These are phyloP conservation scores for Axis porcinus DNA, from an alignment of 2,113 vertebrate genomes.

Conservation along the genomic window DNA sequence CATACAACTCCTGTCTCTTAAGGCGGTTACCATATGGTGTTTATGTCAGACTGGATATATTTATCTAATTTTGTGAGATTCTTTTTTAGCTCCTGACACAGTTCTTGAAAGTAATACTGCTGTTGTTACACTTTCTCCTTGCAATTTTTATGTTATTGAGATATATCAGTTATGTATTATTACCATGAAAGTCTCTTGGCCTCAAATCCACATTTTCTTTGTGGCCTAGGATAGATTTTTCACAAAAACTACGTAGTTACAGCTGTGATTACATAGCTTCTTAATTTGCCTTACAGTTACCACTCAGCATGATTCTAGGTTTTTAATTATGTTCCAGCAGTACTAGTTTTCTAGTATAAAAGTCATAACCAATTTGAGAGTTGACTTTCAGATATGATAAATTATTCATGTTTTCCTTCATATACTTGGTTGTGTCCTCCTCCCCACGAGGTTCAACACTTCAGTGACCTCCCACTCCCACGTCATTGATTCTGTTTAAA, in stretches of 20 bases:
- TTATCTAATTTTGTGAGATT: conserved; percentile 61
- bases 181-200: conserved; percentile 20
- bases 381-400: not conserved
- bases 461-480: not conserved
- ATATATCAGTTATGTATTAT: conserved; percentile 25
- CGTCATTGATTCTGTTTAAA: not conserved
- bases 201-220: conserved; percentile 39
- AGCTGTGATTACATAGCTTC: not conserved
- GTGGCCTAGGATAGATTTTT: not conserved
- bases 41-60: conserved; percentile 65
- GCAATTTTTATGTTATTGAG: conserved; percentile 49
- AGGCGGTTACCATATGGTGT: conserved; percentile 62
- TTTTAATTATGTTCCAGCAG: conserved; percentile 30
- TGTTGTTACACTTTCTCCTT: conserved; percentile 38
- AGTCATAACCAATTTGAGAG: not conserved
- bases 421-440: not conserved
- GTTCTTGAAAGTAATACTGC: conserved; percentile 57
- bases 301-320: not conserved
- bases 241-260: not conserved
- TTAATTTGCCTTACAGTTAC: conserved; percentile 10
- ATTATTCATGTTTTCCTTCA: not conserved
- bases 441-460: not conserved
- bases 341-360: conserved; percentile 25
- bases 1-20: conserved; percentile 53
- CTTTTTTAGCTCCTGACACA: conserved; percentile 54